Evolutionary conservation across 2,888 invertebrate genomes (phyloP), one percentile per base, ranked within the genome.

Genomic region (Nineta flava): DNA sequence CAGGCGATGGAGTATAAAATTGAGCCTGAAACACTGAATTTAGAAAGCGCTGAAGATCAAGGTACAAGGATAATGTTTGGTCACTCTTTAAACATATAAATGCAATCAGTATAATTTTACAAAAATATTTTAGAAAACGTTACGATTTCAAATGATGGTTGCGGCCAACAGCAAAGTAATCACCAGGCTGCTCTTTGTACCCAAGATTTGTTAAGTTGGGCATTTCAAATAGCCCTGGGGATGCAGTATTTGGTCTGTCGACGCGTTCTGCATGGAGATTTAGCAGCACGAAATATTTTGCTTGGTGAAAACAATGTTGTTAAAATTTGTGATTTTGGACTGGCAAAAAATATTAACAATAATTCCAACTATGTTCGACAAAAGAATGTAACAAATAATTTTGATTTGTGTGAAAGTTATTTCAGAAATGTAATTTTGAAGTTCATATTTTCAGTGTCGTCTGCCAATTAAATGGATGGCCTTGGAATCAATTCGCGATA

Each of bases 391-490:
- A 74, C 76, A n/a, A n/a, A n/a, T n/a, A n/a, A n/a, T n/a, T n/a
- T n/a, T n/a, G n/a, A n/a, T n/a, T n/a, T n/a, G n/a, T n/a, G n/a
- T n/a, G n/a, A n/a, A n/a, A n/a, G n/a, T n/a, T n/a, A n/a, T 42
- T 6, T 42, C 15, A 6, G 16, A 42, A 15, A 15, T 3, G 6
- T 19, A 15, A 5, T 12, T 13, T 32, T 32, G 10, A 32, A 32
- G 10, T 9, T 13, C 53, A 52, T 50, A 53, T 53, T 68, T 69
- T 6, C 65, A 82, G 81, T 81, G 83, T 43, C 83, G 81, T 0
- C 69, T 95, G 9, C 95, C 95, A 16, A 81, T 95, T n/a, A 96
- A 94, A 65, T 96, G 95, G 96, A 78, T 96, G 75, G 92, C 95
- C 0, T 75, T 95, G 51, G 95, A 96, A 66, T 92, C 93, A 1